phyloP scores from a whole-genome alignment of 2,113 vertebrate species.

The Pteronura brasiliensis region DNA sequence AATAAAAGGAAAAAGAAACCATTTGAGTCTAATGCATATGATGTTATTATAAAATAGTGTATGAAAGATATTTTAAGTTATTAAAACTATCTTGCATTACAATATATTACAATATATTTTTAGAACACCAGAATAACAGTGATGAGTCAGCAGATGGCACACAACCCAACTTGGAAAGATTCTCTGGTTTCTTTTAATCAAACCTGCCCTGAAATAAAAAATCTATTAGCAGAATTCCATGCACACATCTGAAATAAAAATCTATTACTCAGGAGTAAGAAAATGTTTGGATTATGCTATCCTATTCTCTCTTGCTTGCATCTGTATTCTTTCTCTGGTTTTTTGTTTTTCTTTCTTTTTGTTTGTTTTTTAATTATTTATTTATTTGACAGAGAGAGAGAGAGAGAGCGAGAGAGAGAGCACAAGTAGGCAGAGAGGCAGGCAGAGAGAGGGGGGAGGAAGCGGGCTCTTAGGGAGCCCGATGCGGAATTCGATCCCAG shows the following conservation, averaged over 20 bases:
- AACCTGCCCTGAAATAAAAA: slow-evolving; percentile 2
- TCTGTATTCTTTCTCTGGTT: slow-evolving; percentile 5
- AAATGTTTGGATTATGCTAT: slow-evolving; percentile 14
- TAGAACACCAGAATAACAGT: slow-evolving; percentile 42
- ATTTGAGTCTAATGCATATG: not conserved
- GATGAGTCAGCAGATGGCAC: not conserved
- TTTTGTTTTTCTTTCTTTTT: too few relatives aligned
- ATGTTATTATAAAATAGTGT: slow-evolving; percentile 1
- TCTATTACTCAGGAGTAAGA: not conserved
- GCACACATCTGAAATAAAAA: slow-evolving; percentile 7
- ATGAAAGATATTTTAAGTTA: not conserved
- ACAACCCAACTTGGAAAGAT: slow-evolving; percentile 8
- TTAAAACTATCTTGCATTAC: slow-evolving; percentile 8
- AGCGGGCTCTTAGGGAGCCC: too few relatives aligned
- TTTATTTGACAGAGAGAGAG: too few relatives aligned
- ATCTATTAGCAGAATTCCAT: not conserved
- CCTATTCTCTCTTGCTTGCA: not conserved
- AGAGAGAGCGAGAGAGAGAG: too few relatives aligned
- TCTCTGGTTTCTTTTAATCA: slow-evolving; percentile 36
- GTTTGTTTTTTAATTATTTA: too few relatives aligned
- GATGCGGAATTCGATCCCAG: too few relatives aligned
- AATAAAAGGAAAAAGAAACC: slow-evolving; percentile 71
- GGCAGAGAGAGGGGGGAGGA: too few relatives aligned
- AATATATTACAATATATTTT: slow-evolving; percentile 33
- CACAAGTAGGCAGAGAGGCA: too few relatives aligned